These are phyloP conservation scores for Heteractis magnifica DNA, from an alignment of 92 coral and sea anemone genomes.

Conservation along the genomic window DNA sequence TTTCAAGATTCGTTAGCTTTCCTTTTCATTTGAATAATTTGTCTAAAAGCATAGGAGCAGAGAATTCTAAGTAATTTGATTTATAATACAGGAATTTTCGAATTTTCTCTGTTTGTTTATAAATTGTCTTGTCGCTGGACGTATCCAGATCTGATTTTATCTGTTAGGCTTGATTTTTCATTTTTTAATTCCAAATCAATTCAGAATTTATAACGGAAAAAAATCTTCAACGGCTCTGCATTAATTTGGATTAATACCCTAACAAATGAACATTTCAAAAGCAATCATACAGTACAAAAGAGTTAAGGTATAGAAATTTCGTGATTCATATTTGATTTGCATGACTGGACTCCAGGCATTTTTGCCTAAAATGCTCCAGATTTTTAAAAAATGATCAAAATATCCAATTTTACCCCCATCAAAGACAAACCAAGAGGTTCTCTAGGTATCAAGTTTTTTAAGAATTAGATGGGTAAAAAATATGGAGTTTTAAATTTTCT, in stretches of 20 bases:
- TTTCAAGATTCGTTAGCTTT: no score
- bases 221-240: background rate
- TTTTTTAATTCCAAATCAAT: background rate
- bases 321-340: slow-evolving; percentile 29
- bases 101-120: background rate
- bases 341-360: slow-evolving; percentile 13
- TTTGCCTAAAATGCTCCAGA: background rate
- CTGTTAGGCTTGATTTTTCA: background rate
- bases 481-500: background rate
- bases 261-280: background rate
- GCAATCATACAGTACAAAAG: slow-evolving; percentile 12
- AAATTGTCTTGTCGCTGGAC: background rate
- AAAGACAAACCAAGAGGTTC: background rate
- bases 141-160: no score
- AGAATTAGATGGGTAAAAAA: background rate
- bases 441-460: background rate
- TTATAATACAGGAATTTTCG: no score
- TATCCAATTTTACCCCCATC: background rate
- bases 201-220: background rate
- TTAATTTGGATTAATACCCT: background rate
- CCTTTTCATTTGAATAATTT: no score
- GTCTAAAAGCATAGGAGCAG: no score
- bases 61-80: no score
- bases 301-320: slow-evolving; percentile 8
- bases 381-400: background rate